A percentile compares a stretch with the other conserved stretches of the same genome.
These are phyloP conservation scores for Anagrus nilaparvatae DNA, from an alignment of 1,140 invertebrate genomes.

Conservation along the genomic window DNA sequence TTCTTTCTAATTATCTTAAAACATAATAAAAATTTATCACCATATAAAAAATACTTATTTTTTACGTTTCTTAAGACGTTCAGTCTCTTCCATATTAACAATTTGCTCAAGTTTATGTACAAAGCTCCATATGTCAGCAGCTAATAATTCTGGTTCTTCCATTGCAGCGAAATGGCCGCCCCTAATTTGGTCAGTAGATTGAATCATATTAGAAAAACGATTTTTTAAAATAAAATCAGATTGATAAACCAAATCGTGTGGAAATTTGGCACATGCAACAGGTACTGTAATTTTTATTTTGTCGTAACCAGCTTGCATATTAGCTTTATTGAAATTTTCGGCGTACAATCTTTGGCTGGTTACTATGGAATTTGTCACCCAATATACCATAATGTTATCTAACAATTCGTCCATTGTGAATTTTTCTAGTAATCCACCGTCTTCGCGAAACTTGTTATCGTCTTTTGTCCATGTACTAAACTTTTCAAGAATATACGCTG, in stretches of 20 bases:
- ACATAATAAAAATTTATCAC: not conserved
- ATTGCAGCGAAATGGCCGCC: conserved; percentile 84
- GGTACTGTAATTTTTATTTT: conserved; percentile 49
- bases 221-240: conserved; percentile 49
- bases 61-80: too few species aligned
- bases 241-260: conserved; percentile 49
- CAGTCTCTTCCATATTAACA: conserved; percentile 8
- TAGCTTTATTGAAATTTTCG: conserved; percentile 45
- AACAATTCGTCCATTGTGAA: conserved; percentile 65
- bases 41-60: too few species aligned
- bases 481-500: conserved; percentile 79
- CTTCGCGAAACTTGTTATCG: conserved; percentile 43
- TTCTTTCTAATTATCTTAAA: too few species aligned
- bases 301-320: conserved; percentile 38
- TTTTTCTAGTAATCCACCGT: conserved; percentile 61
- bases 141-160: conserved; percentile 60
- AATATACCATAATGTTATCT: conserved; percentile 86
- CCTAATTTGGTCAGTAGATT: conserved; percentile 46
- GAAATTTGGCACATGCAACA: conserved; percentile 53
- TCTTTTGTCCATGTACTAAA: conserved; percentile 68
- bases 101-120: conserved; percentile 27
- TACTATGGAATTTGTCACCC: conserved; percentile 64
- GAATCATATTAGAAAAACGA: conserved; percentile 54
- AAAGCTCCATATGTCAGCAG: conserved; percentile 50
- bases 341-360: conserved; percentile 67